These are phyloP conservation scores for Chloroceryle amazona DNA, from an alignment of 2,797 vertebrate species.

Conservation along the genomic window DNA sequence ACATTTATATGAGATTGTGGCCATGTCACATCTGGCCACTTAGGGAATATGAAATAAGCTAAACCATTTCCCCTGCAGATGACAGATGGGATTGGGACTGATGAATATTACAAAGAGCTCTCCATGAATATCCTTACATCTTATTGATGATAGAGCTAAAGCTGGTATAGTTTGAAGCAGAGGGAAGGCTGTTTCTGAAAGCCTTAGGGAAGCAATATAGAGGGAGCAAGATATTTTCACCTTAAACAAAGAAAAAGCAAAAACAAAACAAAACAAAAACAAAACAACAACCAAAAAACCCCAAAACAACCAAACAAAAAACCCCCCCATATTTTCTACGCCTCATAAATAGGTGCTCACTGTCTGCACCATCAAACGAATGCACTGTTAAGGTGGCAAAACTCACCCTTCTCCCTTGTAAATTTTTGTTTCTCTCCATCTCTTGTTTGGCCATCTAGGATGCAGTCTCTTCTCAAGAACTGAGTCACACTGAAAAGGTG, in stretches of 20 bases:
- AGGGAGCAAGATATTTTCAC: neutral
- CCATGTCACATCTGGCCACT: slow-evolving; percentile 12
- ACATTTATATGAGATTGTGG: neutral
- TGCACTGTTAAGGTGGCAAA: neutral
- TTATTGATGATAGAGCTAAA: neutral
- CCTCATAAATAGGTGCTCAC: neutral
- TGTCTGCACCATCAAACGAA: neutral
- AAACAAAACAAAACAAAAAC: too few species aligned
- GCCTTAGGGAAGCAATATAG: neutral
- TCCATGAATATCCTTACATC: neutral
- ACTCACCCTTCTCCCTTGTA: neutral
- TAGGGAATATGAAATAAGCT: neutral
- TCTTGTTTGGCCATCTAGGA: neutral
- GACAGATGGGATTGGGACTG: neutral
- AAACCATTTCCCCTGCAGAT: neutral
- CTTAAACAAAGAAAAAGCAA: neutral
- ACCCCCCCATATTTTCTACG: rapidly evolving
- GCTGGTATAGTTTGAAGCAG: neutral
- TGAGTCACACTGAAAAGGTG: neutral
- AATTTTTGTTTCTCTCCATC: neutral
- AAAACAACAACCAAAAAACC: too few species aligned
- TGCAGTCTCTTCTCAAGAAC: neutral
- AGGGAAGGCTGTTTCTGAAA: neutral
- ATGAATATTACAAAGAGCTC: neutral
- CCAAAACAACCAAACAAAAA: too few species aligned